phyloP scores from a whole-genome alignment of 2,113 vertebrate genomes.

The Odontophorus gujanensis region DNA sequence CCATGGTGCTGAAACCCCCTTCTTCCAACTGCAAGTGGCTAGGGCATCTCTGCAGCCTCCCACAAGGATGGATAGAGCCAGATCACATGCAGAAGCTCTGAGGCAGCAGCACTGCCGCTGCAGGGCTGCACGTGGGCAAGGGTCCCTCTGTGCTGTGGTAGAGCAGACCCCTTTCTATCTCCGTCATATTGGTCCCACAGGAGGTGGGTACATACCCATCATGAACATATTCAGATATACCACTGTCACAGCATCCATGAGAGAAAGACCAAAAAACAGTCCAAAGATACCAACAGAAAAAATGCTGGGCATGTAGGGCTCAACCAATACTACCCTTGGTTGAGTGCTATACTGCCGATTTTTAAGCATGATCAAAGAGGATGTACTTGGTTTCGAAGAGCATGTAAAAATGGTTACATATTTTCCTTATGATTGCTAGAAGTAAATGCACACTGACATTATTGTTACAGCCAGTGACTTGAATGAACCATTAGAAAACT shows the following conservation, averaged over 20 bases:
- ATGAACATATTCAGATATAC: background rate
- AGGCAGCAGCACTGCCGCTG: background rate
- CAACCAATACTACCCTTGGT: background rate
- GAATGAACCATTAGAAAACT: background rate
- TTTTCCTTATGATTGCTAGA: background rate
- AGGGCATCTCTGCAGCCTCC: background rate
- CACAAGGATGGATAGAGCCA: background rate
- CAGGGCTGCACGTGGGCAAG: background rate
- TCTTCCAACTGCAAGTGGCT: background rate
- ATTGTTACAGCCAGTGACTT: background rate
- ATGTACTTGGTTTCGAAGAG: background rate
- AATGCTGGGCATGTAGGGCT: fast-evolving
- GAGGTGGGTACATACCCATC: fast-evolving
- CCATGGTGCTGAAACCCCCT: background rate
- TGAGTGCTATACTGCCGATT: background rate
- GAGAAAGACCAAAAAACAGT: background rate
- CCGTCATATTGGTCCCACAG: fast-evolving
- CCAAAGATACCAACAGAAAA: fast-evolving
- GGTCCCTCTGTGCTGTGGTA: fast-evolving
- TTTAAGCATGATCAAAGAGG: background rate
- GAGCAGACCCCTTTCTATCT: fast-evolving
- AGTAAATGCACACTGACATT: background rate
- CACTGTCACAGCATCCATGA: background rate
- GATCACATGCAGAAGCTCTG: fast-evolving
- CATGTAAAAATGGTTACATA: background rate